These are phyloP conservation scores for Panagrolaimus sp. DNA, from an alignment of 1,140 invertebrate genomes.

Conservation along the genomic window DNA sequence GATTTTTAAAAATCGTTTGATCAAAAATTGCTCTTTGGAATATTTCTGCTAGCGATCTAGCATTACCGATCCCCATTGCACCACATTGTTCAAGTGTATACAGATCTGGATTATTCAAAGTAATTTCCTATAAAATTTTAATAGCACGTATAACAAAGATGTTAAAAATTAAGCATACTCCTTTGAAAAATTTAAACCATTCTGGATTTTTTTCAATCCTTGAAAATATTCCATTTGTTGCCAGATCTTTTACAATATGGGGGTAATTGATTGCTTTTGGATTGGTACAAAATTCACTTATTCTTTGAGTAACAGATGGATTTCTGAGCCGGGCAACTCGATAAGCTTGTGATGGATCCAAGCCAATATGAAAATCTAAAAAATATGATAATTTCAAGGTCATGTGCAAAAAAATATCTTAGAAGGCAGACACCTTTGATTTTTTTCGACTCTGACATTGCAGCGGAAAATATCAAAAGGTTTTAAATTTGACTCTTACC, in stretches of 20 bases:
- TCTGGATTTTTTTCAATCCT: constrained; percentile 35
- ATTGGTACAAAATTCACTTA: constrained; percentile 35
- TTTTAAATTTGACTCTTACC: no score
- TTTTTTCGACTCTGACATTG: no score
- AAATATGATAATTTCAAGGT: no score
- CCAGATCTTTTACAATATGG: constrained; percentile 19
- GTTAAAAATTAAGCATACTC: background rate
- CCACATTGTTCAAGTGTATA: constrained; percentile 44
- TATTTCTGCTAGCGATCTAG: constrained; percentile 52
- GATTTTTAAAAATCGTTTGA: background rate
- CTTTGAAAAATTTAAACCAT: constrained; percentile 38
- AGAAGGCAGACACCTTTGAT: no score
- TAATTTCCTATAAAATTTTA: constrained; percentile 35
- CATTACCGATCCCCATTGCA: constrained; percentile 56
- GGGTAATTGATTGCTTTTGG: constrained; percentile 34
- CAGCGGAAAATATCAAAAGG: no score
- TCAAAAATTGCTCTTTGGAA: constrained; percentile 32
- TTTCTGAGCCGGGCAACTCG: constrained; percentile 39
- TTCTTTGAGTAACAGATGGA: constrained; percentile 28
- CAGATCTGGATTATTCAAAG: constrained; percentile 39
- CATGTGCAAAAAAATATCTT: no score
- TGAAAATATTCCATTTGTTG: constrained; percentile 27
- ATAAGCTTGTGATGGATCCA: constrained; percentile 29
- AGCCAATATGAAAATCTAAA: constrained; percentile 20
- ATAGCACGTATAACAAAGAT: background rate